Evolutionary conservation across 2,797 vertebrate species (phyloP).

Genomic region (Podargus strigoides): DNA sequence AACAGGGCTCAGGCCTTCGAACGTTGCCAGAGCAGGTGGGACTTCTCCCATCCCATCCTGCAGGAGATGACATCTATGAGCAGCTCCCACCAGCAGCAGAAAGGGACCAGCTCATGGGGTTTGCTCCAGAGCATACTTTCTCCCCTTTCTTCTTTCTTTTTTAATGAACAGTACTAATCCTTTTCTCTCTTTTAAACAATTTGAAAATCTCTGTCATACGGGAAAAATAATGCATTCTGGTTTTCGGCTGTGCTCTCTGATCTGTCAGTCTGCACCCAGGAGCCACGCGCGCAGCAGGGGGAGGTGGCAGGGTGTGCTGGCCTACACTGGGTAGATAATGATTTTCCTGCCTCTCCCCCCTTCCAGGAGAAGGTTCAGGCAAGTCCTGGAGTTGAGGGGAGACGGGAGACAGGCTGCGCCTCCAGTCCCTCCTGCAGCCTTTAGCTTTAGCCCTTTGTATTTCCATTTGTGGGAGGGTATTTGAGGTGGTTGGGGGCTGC

Average conservation of each 20-base stretch:
- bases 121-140: background rate
- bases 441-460: background rate
- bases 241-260: background rate
- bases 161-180: background rate
- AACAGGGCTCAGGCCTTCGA: background rate
- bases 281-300: background rate
- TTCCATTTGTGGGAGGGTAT: background rate
- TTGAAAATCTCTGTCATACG: background rate
- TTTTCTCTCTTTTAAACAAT: background rate
- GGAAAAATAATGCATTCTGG: background rate
- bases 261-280: conserved; percentile 38
- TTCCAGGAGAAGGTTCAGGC: background rate
- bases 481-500: background rate
- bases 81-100: background rate
- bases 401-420: background rate
- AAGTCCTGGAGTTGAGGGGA: background rate
- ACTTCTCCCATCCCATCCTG: background rate
- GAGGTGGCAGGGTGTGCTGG: background rate
- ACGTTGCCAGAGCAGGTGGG: background rate
- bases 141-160: background rate
- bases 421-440: background rate
- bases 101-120: background rate
- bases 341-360: background rate
- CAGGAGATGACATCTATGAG: background rate
- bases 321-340: conserved; percentile 6